Evolutionary conservation across 2,113 vertebrate species (phyloP).

Genomic region (Apodemus sylvaticus): DNA sequence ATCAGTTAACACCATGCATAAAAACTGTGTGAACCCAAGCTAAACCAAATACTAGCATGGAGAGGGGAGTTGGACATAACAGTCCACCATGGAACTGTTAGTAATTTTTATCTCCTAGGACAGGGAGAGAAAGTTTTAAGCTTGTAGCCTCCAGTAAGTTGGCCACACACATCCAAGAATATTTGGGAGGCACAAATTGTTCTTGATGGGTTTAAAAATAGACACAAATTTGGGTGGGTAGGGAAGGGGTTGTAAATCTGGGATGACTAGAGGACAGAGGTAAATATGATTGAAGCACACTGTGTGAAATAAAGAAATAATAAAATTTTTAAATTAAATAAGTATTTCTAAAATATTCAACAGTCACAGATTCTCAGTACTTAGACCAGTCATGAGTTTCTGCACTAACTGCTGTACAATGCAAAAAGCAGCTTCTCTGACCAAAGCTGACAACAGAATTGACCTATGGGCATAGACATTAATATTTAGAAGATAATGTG

Average conservation of each 20-base stretch:
- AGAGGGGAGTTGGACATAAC: neutral
- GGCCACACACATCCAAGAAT: neutral
- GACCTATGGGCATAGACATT: no score
- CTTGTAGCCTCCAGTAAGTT: neutral
- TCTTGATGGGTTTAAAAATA: neutral
- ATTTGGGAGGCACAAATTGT: neutral
- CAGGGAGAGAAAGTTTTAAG: neutral
- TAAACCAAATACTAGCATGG: neutral
- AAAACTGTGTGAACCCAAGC: neutral
- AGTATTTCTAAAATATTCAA: neutral
- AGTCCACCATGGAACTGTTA: neutral
- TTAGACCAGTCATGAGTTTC: neutral
- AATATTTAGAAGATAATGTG: no score
- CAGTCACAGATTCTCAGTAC: neutral
- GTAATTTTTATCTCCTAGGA: neutral
- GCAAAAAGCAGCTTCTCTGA: no score
- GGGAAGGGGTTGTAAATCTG: neutral
- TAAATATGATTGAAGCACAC: neutral
- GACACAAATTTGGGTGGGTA: neutral
- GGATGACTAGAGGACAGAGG: neutral
- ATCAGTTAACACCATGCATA: neutral
- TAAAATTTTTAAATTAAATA: neutral
- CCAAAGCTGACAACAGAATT: no score
- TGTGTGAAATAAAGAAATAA: neutral
- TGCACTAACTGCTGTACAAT: no score